Conservation (phyloP, 2,113 vertebrate genomes). For the Rhinoderma darwinii region DNA sequence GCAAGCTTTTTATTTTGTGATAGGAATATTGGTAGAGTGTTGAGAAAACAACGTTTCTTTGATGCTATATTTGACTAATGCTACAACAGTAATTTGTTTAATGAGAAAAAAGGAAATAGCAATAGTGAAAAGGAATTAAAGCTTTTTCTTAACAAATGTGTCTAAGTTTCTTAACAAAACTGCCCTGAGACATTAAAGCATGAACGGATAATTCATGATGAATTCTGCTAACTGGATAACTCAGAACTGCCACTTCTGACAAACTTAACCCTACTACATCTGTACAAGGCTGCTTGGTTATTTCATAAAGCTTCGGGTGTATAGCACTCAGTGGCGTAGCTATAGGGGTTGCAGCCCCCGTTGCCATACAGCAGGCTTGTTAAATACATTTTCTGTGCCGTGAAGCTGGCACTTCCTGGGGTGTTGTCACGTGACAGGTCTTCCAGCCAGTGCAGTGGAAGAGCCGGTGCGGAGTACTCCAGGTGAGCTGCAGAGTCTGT, state of each 20-base stretch:
- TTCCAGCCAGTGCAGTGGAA: no score
- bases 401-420: no score
- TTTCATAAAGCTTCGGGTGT: background rate
- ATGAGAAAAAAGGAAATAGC: background rate
- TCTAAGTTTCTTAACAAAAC: no score
- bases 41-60: background rate
- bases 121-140: background rate
- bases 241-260: background rate
- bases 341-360: background rate
- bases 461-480: no score
- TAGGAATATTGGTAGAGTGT: conserved; percentile 3
- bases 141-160: background rate
- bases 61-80: conserved; percentile 3
- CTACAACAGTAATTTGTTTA: conserved; percentile 9
- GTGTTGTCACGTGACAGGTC: no score
- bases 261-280: background rate
- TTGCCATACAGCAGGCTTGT: no score
- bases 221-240: background rate
- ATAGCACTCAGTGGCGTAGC: no score
- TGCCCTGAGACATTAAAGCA: background rate
- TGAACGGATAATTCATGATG: background rate
- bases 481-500: no score
- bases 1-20: conserved; percentile 18
- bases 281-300: background rate
- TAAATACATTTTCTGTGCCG: no score